These are phyloP conservation scores for Paragorgia papillata DNA, from an alignment of 92 coral and sea anemone species.

Conservation along the genomic window DNA sequence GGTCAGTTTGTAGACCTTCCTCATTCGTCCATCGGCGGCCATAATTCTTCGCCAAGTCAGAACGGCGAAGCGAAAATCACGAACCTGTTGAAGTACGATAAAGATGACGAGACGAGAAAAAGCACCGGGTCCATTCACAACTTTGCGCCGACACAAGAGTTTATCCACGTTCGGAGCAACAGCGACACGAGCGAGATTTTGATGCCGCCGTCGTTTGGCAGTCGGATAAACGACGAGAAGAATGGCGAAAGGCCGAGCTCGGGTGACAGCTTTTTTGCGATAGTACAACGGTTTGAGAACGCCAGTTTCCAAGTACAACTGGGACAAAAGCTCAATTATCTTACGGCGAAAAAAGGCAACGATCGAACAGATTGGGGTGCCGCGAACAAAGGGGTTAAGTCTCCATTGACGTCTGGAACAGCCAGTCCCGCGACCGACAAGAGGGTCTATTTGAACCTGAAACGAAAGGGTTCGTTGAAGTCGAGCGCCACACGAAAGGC, in stretches of 20 bases:
- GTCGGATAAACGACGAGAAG: constrained; percentile 56
- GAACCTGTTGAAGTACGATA: constrained; percentile 60
- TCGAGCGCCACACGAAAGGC: constrained; percentile 72
- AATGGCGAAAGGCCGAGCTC: constrained; percentile 81
- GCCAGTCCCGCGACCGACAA: constrained; percentile 86
- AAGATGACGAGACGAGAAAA: constrained; percentile 82
- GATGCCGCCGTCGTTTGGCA: not conserved
- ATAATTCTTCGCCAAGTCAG: constrained; percentile 12
- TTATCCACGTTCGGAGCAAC: constrained; percentile 87
- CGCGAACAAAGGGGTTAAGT: constrained; percentile 39
- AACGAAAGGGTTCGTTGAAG: constrained; percentile 82
- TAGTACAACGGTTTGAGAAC: constrained; percentile 81
- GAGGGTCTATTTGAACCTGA: constrained; percentile 60
- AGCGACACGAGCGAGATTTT: constrained; percentile 90
- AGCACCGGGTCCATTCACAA: constrained; percentile 89
- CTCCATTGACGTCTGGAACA: constrained; percentile 57
- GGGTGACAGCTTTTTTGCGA: constrained; percentile 88
- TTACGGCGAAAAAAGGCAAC: constrained; percentile 32
- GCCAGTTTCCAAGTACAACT: constrained; percentile 62
- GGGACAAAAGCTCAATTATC: constrained; percentile 28
- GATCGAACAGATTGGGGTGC: constrained; percentile 37
- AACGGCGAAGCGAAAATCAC: constrained; percentile 7
- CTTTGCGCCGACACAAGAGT: constrained; percentile 25
- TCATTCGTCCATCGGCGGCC: not conserved
- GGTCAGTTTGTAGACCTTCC: constrained; percentile 28